These are phyloP conservation scores for Anniella stebbinsi DNA, from an alignment of 2,797 vertebrate species.

Conservation along the genomic window DNA sequence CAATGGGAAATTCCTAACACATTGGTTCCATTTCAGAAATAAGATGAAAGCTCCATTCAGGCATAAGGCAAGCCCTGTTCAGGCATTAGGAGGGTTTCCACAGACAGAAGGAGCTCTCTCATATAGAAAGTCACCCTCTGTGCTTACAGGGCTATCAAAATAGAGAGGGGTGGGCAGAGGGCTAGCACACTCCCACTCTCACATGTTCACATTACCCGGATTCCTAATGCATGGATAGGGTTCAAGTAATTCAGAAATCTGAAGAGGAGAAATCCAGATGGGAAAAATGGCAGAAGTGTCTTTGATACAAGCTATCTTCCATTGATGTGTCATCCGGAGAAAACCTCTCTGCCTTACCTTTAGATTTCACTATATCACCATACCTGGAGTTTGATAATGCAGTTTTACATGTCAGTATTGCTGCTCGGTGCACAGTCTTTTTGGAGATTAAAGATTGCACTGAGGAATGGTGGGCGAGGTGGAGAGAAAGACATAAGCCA, in stretches of 20 bases:
- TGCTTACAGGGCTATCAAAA: no score
- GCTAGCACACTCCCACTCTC: no score
- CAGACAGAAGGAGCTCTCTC: no score
- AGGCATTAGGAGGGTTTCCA: no score
- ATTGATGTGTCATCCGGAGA: constrained; percentile 42
- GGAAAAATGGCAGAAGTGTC: background rate
- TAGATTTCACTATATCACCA: constrained; percentile 21
- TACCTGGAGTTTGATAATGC: constrained; percentile 35
- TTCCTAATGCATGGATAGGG: no score
- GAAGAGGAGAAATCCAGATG: background rate
- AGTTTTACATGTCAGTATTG: constrained; percentile 17
- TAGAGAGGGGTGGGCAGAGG: no score
- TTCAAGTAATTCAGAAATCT: background rate
- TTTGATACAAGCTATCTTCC: constrained; percentile 17
- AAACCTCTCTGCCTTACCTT: background rate
- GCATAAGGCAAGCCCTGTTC: no score
- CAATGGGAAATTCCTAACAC: no score
- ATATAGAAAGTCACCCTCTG: no score
- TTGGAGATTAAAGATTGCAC: constrained; percentile 31
- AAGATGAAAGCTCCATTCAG: no score
- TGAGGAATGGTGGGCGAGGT: constrained; percentile 6
- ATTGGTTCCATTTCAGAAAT: no score
- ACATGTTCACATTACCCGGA: no score
- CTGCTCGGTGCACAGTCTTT: background rate
- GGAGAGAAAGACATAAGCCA: constrained; percentile 12